Evolutionary conservation across 2,797 vertebrate species (phyloP).

Genomic region (Darevskia nairensis): DNA sequence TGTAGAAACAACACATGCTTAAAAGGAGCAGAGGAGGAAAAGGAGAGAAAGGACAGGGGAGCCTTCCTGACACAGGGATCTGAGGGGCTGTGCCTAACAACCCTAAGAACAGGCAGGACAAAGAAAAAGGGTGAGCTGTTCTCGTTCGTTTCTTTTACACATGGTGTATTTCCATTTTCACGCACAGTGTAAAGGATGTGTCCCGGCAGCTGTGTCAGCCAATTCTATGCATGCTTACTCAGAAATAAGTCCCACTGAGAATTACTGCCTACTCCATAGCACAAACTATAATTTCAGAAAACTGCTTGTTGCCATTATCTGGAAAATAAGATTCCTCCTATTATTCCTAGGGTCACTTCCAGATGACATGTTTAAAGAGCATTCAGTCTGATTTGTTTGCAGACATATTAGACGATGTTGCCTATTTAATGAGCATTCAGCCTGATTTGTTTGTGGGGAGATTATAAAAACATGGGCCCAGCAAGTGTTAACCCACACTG

Average conservation of each 20-base stretch:
- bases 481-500: too few relatives aligned
- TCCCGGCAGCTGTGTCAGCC: background rate
- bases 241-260: background rate
- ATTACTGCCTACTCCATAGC: background rate
- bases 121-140: slow-evolving; percentile 60
- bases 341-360: background rate
- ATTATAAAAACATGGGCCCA: too few relatives aligned
- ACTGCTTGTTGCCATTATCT: background rate
- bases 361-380: too few relatives aligned
- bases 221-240: background rate
- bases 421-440: too few relatives aligned
- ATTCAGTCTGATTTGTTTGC: too few relatives aligned
- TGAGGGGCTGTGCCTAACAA: background rate
- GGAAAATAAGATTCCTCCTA: background rate
- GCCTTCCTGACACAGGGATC: slow-evolving; percentile 29
- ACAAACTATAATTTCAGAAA: slow-evolving; percentile 19
- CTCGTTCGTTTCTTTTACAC: slow-evolving; percentile 23
- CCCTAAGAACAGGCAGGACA: background rate
- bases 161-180: slow-evolving; percentile 41
- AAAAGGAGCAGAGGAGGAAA: slow-evolving; percentile 64
- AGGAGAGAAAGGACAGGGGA: slow-evolving; percentile 40
- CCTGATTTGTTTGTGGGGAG: too few relatives aligned
- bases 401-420: too few relatives aligned
- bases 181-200: background rate
- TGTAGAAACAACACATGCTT: slow-evolving; percentile 63